A percentile compares a stretch with the other conserved stretches of the same genome.
Conservation (phyloP, 2,113 vertebrate genomes). For the Phycodurus eques region DNA sequence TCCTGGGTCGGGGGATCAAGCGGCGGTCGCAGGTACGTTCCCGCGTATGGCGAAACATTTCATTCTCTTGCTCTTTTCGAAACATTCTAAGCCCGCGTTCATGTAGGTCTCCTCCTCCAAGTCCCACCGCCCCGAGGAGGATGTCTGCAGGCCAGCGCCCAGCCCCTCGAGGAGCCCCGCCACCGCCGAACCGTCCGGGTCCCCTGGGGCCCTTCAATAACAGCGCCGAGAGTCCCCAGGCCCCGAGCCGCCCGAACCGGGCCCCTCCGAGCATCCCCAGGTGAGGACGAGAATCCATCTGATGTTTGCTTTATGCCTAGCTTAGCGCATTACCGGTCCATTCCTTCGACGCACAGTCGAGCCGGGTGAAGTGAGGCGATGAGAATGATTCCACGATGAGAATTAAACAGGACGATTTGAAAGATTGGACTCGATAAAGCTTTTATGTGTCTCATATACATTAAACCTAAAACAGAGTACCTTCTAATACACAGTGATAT, state of each 20-base stretch:
- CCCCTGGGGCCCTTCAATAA: constrained; percentile 82
- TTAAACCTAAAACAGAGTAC: no score
- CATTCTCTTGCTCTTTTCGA: background rate
- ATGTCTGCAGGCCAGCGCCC: constrained; percentile 79
- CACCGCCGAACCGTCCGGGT: constrained; percentile 84
- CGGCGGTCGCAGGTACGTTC: constrained; percentile 52
- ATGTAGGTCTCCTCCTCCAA: constrained; percentile 82
- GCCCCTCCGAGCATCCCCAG: constrained; percentile 91
- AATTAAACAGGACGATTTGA: no score
- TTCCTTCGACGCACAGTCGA: no score
- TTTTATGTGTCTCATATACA: no score
- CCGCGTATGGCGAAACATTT: background rate
- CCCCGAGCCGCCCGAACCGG: constrained; percentile 86
- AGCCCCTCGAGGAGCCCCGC: constrained; percentile 79
- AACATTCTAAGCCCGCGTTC: background rate
- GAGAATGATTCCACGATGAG: background rate
- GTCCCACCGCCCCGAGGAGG: constrained; percentile 82
- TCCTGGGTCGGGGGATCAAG: constrained; percentile 76
- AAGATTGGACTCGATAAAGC: no score
- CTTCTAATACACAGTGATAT: no score
- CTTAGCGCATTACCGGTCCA: no score
- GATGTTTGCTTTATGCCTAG: background rate
- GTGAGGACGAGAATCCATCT: constrained; percentile 67
- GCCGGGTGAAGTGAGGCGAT: background rate
- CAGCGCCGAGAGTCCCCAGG: constrained; percentile 83